Base-by-base conservation (phyloP, 1,140 invertebrate genomes). In the Elymnias hypermnestra region DNA sequence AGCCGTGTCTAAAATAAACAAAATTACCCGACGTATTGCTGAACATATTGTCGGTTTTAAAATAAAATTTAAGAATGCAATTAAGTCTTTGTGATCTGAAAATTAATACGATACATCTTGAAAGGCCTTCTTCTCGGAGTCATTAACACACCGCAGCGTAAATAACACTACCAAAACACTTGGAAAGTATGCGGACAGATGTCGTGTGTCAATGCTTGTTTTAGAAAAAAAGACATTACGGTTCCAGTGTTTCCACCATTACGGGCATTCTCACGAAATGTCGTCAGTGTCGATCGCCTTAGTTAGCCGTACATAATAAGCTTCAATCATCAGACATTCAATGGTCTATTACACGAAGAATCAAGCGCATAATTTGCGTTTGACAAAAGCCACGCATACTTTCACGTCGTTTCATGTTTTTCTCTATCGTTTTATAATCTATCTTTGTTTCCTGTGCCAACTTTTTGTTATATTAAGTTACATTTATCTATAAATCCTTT, bases 31-130 rank as follows among this genome's bases (percentile, higher is more conserved):
- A 44, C 37, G 51, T 53, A 63, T 72, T 61, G 58, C 28, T 54
- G 62, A 70, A 64, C 75, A 72, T 71, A 74, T 63, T 72, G 70
- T 74, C 68, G 65, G 74, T 77, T 78, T 81, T 63, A 71, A 69
- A 81, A 78, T 73, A 72, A 76, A 78, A 78, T 75, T 78, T 75
- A 77, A 81, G 69, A 69, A 72, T 49, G 64, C 63, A 72, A 72
- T 77, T 70, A 81, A 73, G 64, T 69, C 64, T 72, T 77, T 75
- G 72, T 78, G 58, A 66, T 72, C 62, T 68, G 62, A 64, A 79
- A 76, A 74, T 75, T 70, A 78, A 83, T 81, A 70, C 58, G 64
- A 57, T 60, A 55, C 57, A 54, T 58, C 57, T 65, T 53, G 57
- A 54, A 50, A 43, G 57, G 57, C 54, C 49, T 60, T 54, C 49